Percentiles rank a stretch among this genome's conserved stretches.
Evolutionary conservation across 2,797 vertebrate species (phyloP).

Genomic region (Rhinichthys osculus): DNA sequence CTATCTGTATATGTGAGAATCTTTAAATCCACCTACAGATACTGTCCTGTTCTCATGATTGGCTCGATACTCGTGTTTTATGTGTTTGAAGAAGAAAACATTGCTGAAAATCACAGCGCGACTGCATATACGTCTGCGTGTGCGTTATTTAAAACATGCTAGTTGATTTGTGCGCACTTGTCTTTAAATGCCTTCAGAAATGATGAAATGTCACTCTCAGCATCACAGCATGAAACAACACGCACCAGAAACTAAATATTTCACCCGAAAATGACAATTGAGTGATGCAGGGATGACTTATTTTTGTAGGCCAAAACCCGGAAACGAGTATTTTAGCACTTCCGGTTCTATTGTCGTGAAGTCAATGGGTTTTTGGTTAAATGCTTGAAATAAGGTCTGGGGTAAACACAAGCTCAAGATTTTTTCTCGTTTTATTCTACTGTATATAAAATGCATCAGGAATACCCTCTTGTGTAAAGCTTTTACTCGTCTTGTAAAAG

Average conservation of each 20-base stretch:
- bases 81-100: neutral
- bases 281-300: neutral
- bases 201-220: neutral
- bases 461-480: too few relatives aligned
- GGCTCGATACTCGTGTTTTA: neutral
- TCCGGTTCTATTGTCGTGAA: neutral
- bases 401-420: too few relatives aligned
- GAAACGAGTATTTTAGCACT: neutral
- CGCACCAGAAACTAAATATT: conserved; percentile 8
- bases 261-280: neutral
- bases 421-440: too few relatives aligned
- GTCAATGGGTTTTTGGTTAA: neutral
- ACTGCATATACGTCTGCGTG: too few relatives aligned
- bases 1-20: conserved; percentile 47
- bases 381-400: too few relatives aligned
- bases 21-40: conserved; percentile 20
- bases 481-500: too few relatives aligned
- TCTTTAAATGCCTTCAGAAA: conserved; percentile 5
- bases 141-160: neutral
- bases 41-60: conserved; percentile 3
- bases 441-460: too few relatives aligned
- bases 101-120: neutral
- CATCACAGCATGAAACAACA: conserved; percentile 4
- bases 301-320: neutral
- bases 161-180: neutral